phyloP scores from a whole-genome alignment of 2,888 invertebrate genomes.

The Cheilosia vernalis region DNA sequence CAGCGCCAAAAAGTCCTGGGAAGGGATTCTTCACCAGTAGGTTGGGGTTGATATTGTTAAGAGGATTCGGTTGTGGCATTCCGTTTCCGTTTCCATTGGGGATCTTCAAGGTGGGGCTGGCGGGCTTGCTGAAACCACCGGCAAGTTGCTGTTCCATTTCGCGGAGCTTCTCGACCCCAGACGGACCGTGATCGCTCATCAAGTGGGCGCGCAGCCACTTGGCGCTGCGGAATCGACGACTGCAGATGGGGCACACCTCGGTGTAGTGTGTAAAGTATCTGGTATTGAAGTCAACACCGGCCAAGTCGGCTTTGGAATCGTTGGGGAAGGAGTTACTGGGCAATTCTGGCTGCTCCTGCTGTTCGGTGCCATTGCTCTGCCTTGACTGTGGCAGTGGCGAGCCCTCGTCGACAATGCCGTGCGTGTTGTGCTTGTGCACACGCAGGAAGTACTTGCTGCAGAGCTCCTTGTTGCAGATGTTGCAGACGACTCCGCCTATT shows the following conservation, averaged over 20 bases:
- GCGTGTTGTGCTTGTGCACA: slow-evolving; percentile 98
- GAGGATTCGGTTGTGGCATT: slow-evolving; percentile 78
- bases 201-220: slow-evolving; percentile 95
- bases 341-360: slow-evolving; percentile 72
- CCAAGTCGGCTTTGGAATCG: slow-evolving; percentile 64
- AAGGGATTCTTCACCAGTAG: slow-evolving; percentile 81
- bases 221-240: slow-evolving; percentile 92
- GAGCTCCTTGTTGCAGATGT: slow-evolving; percentile 98
- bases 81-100: slow-evolving; percentile 80
- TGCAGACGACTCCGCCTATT: slow-evolving; percentile 96
- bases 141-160: slow-evolving; percentile 80
- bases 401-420: slow-evolving; percentile 96
- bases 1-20: slow-evolving; percentile 78
- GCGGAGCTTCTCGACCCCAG: slow-evolving; percentile 82
- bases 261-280: slow-evolving; percentile 88
- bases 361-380: slow-evolving; percentile 80
- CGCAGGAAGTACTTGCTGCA: slow-evolving; percentile 99
- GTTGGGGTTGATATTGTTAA: slow-evolving; percentile 76
- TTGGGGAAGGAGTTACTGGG: slow-evolving; percentile 41
- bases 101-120: slow-evolving; percentile 82
- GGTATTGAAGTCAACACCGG: slow-evolving; percentile 85
- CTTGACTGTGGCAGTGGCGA: slow-evolving; percentile 84
- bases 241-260: slow-evolving; percentile 93
- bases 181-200: slow-evolving; percentile 91
- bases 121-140: slow-evolving; percentile 79